Evolutionary conservation across 1,140 invertebrate species (phyloP).

Genomic region (Sinonovacula constricta): DNA sequence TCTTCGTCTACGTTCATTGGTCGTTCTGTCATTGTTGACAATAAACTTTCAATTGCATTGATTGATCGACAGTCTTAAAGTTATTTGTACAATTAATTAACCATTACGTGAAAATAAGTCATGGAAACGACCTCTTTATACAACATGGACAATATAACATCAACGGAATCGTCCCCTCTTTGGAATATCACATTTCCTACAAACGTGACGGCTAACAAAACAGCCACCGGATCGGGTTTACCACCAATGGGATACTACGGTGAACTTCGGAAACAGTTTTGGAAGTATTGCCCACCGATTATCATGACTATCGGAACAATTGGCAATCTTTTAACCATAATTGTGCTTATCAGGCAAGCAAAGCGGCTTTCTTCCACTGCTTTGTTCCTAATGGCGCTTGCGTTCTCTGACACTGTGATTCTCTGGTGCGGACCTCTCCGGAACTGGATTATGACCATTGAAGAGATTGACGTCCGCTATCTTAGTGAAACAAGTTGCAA

Average conservation of each 20-base stretch:
- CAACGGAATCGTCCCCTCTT: too few species aligned
- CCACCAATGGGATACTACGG: constrained; percentile 28
- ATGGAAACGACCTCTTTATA: too few species aligned
- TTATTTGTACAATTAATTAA: too few species aligned
- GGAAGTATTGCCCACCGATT: constrained; percentile 43
- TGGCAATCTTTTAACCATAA: constrained; percentile 56
- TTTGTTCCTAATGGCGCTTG: constrained; percentile 52
- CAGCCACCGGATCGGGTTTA: background rate
- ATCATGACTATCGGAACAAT: constrained; percentile 57
- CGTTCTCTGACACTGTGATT: constrained; percentile 55
- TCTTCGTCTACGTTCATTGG: too few species aligned
- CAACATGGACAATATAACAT: too few species aligned
- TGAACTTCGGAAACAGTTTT: constrained; percentile 1
- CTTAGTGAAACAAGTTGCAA: constrained; percentile 51
- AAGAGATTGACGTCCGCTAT: constrained; percentile 52
- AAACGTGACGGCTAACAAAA: too few species aligned
- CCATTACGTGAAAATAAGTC: too few species aligned
- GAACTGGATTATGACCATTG: constrained; percentile 51
- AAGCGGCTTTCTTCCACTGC: constrained; percentile 40
- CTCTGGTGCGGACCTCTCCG: constrained; percentile 59
- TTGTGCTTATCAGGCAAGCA: constrained; percentile 37
- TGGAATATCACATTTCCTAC: too few species aligned
- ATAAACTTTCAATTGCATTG: too few species aligned
- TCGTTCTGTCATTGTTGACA: too few species aligned
- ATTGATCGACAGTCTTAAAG: too few species aligned